Base-by-base conservation (phyloP, 2,797 vertebrate genomes). In the Eulemur mongoz region DNA sequence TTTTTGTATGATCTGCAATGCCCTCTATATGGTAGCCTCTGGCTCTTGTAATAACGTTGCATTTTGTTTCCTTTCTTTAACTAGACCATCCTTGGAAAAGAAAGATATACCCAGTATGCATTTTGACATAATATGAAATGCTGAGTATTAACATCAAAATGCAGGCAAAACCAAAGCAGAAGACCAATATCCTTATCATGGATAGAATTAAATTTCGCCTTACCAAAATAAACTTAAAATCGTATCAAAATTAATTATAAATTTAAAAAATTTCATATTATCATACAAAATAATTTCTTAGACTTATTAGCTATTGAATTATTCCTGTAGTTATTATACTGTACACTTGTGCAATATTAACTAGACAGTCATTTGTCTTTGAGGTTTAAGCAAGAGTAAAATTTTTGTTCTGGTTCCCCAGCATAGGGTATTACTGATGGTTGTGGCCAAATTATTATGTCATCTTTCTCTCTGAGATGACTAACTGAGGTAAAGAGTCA, bases 31-130 rank as follows among this genome's bases (percentile, higher is more conserved):
- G 59, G 15, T 91, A n/a, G 14, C 6, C 2, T 15, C 2, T 79
- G 5, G 1, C 12, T 15, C 2, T 50, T 25, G 20, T 48, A 69
- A 92, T 30, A 38, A 32, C 25, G n/a, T 54, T 2, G 70, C 4
- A 11, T 25, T 79, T 63, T 59, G 18, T 5, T 81, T 59, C 48
- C 17, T 63, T 89, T 3, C 0, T 76, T 9, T 80, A 70, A 59
- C 18, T 14, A 94, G 30, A 59, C 9, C 11, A 5, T 15, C 32
- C n/a, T 43, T 91, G 9, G 14, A 50, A 54, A 91, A 69, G 22
- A 90, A 4, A 57, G 2, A 1, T 32, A 3, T 0, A 38, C 10
- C 8, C 11, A 57, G 23, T 8, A 20, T 27, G 1, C 18, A 67
- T 78, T 93, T 94, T 85, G 13, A 3, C 14, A 32, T 79, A 10